A percentile compares a stretch with the other conserved stretches of the same genome.
Evolutionary conservation across 2,797 vertebrate species (phyloP).

Genomic region (Fratercula arctica): DNA sequence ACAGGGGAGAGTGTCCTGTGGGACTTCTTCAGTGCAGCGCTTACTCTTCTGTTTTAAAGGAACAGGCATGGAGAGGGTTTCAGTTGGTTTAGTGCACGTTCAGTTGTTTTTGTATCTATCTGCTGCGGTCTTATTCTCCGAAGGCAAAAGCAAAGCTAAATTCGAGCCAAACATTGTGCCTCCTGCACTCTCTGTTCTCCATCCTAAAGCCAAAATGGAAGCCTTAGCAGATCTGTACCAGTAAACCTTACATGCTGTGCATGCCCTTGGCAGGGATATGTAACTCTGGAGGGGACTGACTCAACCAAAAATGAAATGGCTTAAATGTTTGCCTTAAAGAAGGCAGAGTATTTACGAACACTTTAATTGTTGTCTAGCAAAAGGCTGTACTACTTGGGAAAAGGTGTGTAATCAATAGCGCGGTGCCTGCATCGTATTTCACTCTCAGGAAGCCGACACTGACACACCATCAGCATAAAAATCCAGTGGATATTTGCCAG

Average conservation of each 20-base stretch:
- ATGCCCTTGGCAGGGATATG: background rate
- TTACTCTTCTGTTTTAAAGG: slow-evolving; percentile 1
- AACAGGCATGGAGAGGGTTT: background rate
- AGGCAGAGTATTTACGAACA: background rate
- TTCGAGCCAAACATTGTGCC: background rate
- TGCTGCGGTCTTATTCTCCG: background rate
- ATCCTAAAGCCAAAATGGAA: background rate
- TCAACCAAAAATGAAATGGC: background rate
- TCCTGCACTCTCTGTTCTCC: background rate
- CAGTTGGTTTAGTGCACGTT: background rate
- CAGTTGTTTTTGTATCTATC: background rate
- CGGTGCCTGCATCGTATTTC: background rate
- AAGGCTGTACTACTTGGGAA: background rate
- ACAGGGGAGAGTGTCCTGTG: background rate
- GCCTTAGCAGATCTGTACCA: background rate
- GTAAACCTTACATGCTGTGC: background rate
- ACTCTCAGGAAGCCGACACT: background rate
- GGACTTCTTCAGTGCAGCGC: background rate
- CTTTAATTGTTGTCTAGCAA: slow-evolving; percentile 13
- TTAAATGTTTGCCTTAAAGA: background rate
- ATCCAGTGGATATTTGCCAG: background rate
- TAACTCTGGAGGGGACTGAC: background rate
- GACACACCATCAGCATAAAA: background rate
- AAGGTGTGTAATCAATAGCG: background rate
- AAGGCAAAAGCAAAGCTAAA: slow-evolving; percentile 37